Conservation (phyloP, 2,888 invertebrate genomes). For the Epinotia demarniana region DNA sequence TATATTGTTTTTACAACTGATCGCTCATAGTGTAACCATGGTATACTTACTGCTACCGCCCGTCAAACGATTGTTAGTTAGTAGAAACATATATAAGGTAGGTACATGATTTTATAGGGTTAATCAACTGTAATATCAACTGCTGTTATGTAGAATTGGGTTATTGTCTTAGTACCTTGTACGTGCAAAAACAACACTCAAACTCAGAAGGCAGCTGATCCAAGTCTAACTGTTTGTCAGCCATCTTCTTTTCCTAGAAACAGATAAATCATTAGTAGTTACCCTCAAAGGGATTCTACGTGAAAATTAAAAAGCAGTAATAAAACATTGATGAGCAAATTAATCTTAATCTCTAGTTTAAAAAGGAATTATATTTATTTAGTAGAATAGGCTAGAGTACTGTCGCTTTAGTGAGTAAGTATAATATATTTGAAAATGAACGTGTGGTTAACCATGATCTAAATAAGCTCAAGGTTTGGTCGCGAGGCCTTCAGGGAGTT, state of each 20-base stretch:
- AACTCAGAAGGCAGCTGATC: slow-evolving; percentile 97
- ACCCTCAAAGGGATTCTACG: slow-evolving; percentile 39
- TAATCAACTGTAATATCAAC: slow-evolving; percentile 2
- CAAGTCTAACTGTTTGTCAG: slow-evolving; percentile 89
- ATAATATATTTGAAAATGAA: neutral
- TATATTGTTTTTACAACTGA: neutral
- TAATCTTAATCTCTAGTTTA: neutral
- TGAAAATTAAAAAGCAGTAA: slow-evolving; percentile 24
- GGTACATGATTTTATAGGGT: slow-evolving; percentile 7
- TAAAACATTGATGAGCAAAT: slow-evolving; percentile 3
- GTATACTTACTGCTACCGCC: slow-evolving; percentile 37
- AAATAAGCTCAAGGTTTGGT: neutral
- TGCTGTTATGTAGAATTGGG: slow-evolving; percentile 39
- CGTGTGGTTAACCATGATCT: neutral
- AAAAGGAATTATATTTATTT: neutral
- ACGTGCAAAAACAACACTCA: slow-evolving; percentile 98
- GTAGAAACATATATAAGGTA: slow-evolving; percentile 29
- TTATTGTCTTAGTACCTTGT: slow-evolving; percentile 90
- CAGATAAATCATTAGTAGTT: slow-evolving; percentile 75
- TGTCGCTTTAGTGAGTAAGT: neutral
- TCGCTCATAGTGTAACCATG: neutral
- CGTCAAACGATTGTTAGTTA: slow-evolving; percentile 23
- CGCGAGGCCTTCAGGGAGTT: neutral
- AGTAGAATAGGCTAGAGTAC: neutral
- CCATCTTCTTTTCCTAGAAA: slow-evolving; percentile 88